Evolutionary conservation across 2,888 invertebrate genomes (phyloP).

Genomic region (Leistus spinibarbis): DNA sequence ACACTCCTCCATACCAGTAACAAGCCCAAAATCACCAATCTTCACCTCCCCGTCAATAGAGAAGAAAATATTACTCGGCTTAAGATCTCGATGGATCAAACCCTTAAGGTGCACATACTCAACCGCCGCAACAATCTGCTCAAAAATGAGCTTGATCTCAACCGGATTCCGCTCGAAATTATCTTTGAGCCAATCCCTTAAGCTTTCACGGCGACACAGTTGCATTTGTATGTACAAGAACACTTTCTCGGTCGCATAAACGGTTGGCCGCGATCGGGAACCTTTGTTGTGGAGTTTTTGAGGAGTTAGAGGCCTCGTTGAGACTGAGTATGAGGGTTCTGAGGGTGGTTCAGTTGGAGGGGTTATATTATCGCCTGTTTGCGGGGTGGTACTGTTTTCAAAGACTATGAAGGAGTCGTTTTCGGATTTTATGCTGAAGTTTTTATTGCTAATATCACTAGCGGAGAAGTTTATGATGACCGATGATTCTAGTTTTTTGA

Average conservation of each 20-base stretch:
- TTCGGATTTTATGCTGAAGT: constrained; percentile 6
- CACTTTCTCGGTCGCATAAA: constrained; percentile 52
- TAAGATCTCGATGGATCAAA: constrained; percentile 94
- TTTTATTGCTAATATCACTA: constrained; percentile 9
- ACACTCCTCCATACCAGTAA: constrained; percentile 80
- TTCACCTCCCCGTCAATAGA: constrained; percentile 88
- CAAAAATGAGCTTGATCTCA: constrained; percentile 73
- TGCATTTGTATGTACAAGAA: constrained; percentile 98
- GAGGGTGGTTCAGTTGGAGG: not conserved
- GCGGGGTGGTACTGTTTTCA: constrained; percentile 19
- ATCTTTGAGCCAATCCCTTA: constrained; percentile 87
- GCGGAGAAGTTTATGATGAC: constrained; percentile 24
- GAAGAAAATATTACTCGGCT: constrained; percentile 94
- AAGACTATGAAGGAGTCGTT: constrained; percentile 36
- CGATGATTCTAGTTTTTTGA: constrained; percentile 15
- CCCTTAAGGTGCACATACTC: constrained; percentile 93
- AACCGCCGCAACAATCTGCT: constrained; percentile 92
- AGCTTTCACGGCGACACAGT: constrained; percentile 83
- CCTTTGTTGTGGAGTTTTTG: constrained; percentile 10
- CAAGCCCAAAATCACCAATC: constrained; percentile 98
- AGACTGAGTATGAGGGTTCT: not conserved
- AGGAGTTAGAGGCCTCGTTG: not conserved
- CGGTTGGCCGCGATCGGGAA: constrained; percentile 16
- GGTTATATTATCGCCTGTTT: not conserved
- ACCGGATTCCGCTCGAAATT: constrained; percentile 61